Conservation (phyloP, 2,113 vertebrate species). For the Myotis lucifugus region DNA sequence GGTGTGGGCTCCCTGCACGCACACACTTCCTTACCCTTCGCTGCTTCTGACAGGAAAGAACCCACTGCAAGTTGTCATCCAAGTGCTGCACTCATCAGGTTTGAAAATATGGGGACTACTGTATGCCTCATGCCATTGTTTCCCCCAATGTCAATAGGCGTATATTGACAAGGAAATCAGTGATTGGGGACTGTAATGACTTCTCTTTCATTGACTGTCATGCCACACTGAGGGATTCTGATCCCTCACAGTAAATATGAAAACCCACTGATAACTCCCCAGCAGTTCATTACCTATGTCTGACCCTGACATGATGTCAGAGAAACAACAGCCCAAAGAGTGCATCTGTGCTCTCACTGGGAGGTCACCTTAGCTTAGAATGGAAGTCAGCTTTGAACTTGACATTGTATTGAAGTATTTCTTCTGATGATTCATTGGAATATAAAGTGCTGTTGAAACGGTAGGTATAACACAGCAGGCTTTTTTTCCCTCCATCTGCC, state of each 20-base stretch:
- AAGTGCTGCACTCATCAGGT: background rate
- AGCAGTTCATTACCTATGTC: background rate
- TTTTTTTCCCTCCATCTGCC: background rate
- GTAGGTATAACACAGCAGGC: background rate
- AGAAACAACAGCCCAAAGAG: background rate
- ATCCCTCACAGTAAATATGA: background rate
- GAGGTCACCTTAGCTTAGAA: background rate
- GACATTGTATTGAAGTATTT: slow-evolving; percentile 8
- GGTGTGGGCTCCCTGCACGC: background rate
- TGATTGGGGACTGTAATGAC: background rate
- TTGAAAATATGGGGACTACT: background rate
- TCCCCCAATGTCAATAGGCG: background rate
- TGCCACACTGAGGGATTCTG: background rate
- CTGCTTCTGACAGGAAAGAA: background rate
- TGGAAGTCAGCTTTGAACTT: background rate
- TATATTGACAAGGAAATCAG: background rate
- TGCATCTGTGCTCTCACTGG: background rate
- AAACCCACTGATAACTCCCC: background rate
- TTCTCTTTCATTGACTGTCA: background rate
- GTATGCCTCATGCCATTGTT: too few relatives aligned
- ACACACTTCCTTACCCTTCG: background rate
- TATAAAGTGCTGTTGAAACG: background rate
- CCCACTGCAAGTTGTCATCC: background rate
- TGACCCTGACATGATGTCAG: background rate
- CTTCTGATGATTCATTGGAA: background rate